Base-by-base conservation (phyloP, 2,888 invertebrate genomes). In the Drosophila koepferae region DNA sequence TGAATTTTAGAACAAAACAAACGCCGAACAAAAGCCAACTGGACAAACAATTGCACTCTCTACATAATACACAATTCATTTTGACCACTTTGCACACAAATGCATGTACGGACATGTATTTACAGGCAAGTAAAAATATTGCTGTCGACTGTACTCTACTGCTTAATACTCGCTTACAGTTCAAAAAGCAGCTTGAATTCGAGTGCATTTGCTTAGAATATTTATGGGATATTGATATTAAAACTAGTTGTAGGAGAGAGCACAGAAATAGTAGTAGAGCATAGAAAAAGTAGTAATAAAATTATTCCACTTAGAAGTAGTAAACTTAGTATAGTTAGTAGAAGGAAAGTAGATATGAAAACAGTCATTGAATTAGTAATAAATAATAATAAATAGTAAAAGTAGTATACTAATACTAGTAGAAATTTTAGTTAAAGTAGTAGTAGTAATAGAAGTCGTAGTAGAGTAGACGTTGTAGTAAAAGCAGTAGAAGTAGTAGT, bases 11-110 rank as follows among this genome's bases (percentile, higher is more conserved):
- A 49, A 49, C 31, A 20, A 36, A 36, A 36, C 20, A 53, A 18
- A 36, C 36, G 20, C 53, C 31, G n/a, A 49, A 49, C 49, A 53
- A 53, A 53, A 36, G 53, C 14, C 53, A 36, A 36, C 53, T 20
- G 20, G 36, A 53, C 36, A 36, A 53, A 53, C 53, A 53, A 36
- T 36, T 20, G 2, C 20, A 18, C 53, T 53, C 20, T 36, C 8
- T 16, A 36, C 18, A 53, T 36, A 53, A 53, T 36, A 36, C 9
- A 53, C 18, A 53, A 36, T 36, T 53, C 8, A 8, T 53, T 34
- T 36, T 20, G 53, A 20, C 53, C 53, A 36, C 53, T 53, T 53
- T 53, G 53, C 36, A 20, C 20, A 20, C 20, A 20, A 20, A 20
- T 20, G 20, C 20, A 20, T 23, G 23, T 23, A 23, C 23, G 2